phyloP scores from a whole-genome alignment of 2,797 vertebrate genomes.

The Alca torda region DNA sequence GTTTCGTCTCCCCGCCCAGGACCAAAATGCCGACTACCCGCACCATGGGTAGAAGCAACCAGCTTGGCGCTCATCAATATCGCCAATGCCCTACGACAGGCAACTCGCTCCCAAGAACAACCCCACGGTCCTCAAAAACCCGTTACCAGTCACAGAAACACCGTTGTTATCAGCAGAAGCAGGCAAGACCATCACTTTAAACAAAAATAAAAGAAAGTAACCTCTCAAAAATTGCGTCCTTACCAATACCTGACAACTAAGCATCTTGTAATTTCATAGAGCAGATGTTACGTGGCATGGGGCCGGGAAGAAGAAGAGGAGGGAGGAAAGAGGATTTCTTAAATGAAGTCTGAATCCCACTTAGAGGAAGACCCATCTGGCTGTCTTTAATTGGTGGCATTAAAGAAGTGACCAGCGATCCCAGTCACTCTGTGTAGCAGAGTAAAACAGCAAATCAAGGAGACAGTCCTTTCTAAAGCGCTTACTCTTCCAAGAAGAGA shows the following conservation, averaged over 20 bases:
- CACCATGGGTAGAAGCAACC: not conserved
- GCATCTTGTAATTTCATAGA: not conserved
- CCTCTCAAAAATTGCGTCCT: not conserved
- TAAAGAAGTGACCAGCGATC: not conserved
- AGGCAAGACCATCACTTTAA: not conserved
- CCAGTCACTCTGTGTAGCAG: not conserved
- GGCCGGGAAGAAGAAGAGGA: not conserved
- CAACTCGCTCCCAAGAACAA: not conserved
- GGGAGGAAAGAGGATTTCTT: not conserved
- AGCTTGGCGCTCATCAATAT: not conserved
- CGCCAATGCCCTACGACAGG: accelerated
- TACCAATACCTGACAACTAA: not conserved
- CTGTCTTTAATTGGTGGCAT: not conserved
- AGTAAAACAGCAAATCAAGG: not conserved
- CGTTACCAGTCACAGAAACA: not conserved
- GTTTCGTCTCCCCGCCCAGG: not conserved
- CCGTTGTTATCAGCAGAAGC: not conserved
- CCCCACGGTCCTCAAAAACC: not conserved
- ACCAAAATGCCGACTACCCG: not conserved
- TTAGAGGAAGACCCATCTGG: not conserved
- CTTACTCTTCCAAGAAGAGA: not conserved
- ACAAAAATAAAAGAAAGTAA: not conserved
- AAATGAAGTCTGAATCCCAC: not conserved
- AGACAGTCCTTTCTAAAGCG: not conserved
- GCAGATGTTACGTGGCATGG: not conserved